Percentiles rank a stretch among this genome's conserved stretches.
phyloP scores from a whole-genome alignment of 2,113 vertebrate genomes.

The Brienomyrus longianalis region DNA sequence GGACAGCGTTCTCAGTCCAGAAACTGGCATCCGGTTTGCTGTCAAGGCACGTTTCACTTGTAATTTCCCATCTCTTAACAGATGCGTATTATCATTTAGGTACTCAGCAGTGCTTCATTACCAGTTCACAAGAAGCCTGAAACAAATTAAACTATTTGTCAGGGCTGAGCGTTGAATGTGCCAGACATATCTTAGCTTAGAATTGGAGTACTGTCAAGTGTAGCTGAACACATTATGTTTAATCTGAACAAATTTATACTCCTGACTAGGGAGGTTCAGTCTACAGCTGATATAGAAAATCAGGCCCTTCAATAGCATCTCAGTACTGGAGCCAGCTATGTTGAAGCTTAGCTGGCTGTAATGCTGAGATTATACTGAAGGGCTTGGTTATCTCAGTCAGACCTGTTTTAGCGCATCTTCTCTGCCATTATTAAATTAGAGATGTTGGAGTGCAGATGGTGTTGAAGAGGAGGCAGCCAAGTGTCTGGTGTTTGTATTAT shows the following conservation, averaged over 20 bases:
- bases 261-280: too few species aligned
- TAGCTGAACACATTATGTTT: not conserved
- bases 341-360: not conserved
- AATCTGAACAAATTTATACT: not conserved
- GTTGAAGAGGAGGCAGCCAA: not conserved
- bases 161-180: not conserved
- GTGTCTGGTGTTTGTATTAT: not conserved
- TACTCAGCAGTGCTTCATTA: not conserved
- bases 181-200: not conserved
- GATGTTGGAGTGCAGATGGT: not conserved
- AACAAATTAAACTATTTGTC: not conserved
- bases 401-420: not conserved
- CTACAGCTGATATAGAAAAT: not conserved
- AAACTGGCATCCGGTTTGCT: not conserved
- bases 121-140: not conserved
- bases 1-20: not conserved
- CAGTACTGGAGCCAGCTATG: not conserved
- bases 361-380: not conserved
- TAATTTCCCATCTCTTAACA: not conserved
- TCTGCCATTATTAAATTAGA: not conserved
- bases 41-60: not conserved
- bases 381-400: not conserved
- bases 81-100: not conserved
- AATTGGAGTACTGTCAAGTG: not conserved
- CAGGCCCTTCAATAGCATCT: not conserved